phyloP scores from a whole-genome alignment of 1,140 invertebrate species.

The Solenopsis fugax region DNA sequence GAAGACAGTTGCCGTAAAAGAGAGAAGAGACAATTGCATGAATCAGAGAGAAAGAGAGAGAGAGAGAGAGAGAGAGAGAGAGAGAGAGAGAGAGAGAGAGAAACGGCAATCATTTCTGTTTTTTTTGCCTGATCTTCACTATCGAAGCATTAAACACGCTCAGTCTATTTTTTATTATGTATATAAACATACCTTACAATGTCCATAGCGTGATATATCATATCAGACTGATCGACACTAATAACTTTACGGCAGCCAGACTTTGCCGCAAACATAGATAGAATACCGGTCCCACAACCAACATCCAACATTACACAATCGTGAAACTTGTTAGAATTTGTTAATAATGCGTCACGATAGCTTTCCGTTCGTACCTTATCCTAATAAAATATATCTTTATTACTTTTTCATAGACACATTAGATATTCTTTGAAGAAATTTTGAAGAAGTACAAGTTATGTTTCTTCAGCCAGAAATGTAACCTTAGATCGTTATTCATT shows the following conservation, averaged over 20 bases:
- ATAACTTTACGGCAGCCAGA: constrained; percentile 97
- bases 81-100: too few species aligned
- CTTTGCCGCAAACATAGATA: constrained; percentile 98
- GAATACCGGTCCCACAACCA: constrained; percentile 98
- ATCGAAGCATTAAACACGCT: too few species aligned
- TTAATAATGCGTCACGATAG: constrained; percentile 97
- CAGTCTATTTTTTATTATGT: too few species aligned
- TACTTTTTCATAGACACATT: neutral
- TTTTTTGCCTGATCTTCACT: too few species aligned
- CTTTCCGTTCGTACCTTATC: constrained; percentile 97
- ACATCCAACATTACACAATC: constrained; percentile 97
- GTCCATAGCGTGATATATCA: constrained; percentile 95
- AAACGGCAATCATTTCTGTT: too few species aligned
- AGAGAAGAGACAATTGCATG: too few species aligned
- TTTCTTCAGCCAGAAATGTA: constrained; percentile 5
- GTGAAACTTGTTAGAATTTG: constrained; percentile 90
- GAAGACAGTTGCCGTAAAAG: too few species aligned
- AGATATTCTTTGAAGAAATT: constrained; percentile 44
- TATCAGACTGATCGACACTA: constrained; percentile 96
- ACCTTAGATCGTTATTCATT: neutral
- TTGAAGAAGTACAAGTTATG: neutral
- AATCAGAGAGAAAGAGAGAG: too few species aligned
- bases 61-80: too few species aligned
- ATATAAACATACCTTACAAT: constrained; percentile 90
- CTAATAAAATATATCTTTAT: constrained; percentile 84